Evolutionary conservation across 2,888 invertebrate genomes (phyloP), one percentile per base, ranked within the genome.

Genomic region (Epinotia nisella): DNA sequence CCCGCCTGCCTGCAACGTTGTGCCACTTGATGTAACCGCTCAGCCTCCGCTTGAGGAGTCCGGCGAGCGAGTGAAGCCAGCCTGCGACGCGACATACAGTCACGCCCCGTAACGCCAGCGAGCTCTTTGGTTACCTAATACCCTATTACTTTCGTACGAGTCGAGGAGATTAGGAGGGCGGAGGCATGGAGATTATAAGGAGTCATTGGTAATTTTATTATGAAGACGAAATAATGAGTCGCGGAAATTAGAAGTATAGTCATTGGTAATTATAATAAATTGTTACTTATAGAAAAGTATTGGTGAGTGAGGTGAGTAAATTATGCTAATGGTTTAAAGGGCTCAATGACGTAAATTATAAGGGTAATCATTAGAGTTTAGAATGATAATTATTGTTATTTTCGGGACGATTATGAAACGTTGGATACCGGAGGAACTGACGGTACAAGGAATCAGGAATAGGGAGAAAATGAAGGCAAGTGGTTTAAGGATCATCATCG

Each of bases 11-110:
- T 92, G 91, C 91, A 92, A 93, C 88, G 90, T 93, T 95, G 93
- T 97, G 96, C 90, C 97, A 95, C 94, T 97, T 97, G 85, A 97
- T 96, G 93, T 97, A 97, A 80, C 96, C 96, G 86, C 96, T 96
- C 90, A 97, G 96, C 86, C 97, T 95, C 90, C 96, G 96, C 93
- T 97, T 97, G 90, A 95, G 94, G 86, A 95, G 94, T 91, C 95
- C 95, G 88, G 95, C 94, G 90, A 95, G 91, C 87, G 95, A 95
- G 94, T 95, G 95, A 93, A 95, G 95, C 95, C 95, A 95, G 94
- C 95, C 94, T 94, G 90, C 88, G 84, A 83, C 81, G 60, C 78
- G 75, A 73, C 39, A 76, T 76, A 78, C 77, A 74, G 76, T 76
- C 77, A 76, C 79, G 75, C 77, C 77, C 75, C 75, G 82, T 78